Evolutionary conservation across 2,113 vertebrate genomes (phyloP), one percentile per base, ranked within the genome.

Genomic region (Platysternon megacephalum): DNA sequence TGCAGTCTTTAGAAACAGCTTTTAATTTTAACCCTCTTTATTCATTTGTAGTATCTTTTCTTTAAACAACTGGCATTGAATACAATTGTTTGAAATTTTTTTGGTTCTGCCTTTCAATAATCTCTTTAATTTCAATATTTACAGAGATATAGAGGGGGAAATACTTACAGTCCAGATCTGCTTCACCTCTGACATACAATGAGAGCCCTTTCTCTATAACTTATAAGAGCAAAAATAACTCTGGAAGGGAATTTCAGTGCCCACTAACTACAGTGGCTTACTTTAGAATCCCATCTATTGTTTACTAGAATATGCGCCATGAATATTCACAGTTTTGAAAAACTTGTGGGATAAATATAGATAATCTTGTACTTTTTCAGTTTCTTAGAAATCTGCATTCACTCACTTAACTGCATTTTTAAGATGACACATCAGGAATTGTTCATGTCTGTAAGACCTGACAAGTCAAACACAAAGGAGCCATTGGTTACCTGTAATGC

Each of bases 21-120:
- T 96, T 88, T 96, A 96, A 97, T 97, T 98, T 97, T 97, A 97
- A 96, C 88, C 91, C 93, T 94, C 97, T 89, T 89, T 65, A 85
- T 46, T 14, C 74, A 14, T 81, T 56, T 53, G 81, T n/a, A 35
- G 56, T 65, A 88, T 83, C 76, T 83, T 89, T n/a, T 86, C n/a
- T 42, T 86, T 81, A 87, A 94, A 76, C 86, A 96, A 87, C 48
- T 92, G 79, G 14, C 24, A 82, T 48, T 48, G 79, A 91, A 88
- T 42, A 92, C 87, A 89, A 92, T 53, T 7, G 26, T 46, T 83
- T 21, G 0, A 92, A 97, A 90, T 88, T 32, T 74, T 87, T 65
- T 79, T 49, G 72, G 74, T 51, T 79, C 16, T 72, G 72, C 46
- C 42, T 82, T 91, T 53, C 49, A 55, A 53, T 74, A 83, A 85